Base-by-base conservation (phyloP, 2,888 invertebrate species). In the Augochlorella aurata region DNA sequence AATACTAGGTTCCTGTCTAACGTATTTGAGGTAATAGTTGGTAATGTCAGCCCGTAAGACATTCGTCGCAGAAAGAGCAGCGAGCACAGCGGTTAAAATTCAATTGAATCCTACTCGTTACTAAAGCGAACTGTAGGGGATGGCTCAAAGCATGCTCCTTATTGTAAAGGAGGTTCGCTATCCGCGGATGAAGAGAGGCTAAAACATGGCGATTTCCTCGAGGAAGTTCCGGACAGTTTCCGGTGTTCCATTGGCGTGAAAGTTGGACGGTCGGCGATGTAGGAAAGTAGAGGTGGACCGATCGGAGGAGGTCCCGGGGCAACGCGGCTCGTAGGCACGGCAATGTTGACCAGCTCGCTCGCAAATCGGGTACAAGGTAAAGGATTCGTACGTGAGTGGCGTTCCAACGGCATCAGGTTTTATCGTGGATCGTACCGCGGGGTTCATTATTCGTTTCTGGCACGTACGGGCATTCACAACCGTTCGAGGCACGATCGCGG, bases 361-460 rank as follows among this genome's bases (percentile, higher is more conserved):
- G 87, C 85, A 90, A 90, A 90, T 90, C 89, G 89, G 86, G 89
- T 86, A 90, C 90, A 90, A 88, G 89, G 89, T 85, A 83, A 87
- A 89, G 87, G 88, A 90, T 88, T 87, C 89, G 90, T 84, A 87
- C 86, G 85, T 89, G 90, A 90, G 87, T 86, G 78, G 89, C 85
- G 87, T 89, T 87, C 89, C 83, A 87, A 88, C 86, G 82, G 83
- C 84, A 78, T 81, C 81, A 78, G 81, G 84, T 84, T 88, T 86
- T 84, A 87, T 87, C 87, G 85, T 84, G 87, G 85, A 84, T 85
- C 87, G 85, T 84, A 82, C 83, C 88, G 88, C 89, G 85, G 29
- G 89, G 89, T 89, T 89, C 88, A 85, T 89, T 89, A 89, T 89
- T 89, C 89, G 84, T 88, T 89, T 89, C 88, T 89, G 86, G 88